Conservation (phyloP, 2,888 invertebrate genomes). For the Sturmia bella region DNA sequence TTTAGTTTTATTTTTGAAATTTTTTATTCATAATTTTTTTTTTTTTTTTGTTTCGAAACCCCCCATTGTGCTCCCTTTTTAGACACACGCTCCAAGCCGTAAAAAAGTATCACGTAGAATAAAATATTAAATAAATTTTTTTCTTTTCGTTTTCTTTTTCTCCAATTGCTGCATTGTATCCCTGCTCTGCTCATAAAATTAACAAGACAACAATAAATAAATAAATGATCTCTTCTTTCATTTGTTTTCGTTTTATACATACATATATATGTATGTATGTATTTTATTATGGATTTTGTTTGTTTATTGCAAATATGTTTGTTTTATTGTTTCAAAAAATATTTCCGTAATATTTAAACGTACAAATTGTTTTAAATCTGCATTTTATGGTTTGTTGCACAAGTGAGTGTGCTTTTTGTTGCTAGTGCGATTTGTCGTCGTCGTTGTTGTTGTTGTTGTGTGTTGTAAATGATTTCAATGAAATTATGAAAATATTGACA, state of each 20-base stretch:
- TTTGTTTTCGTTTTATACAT: background rate
- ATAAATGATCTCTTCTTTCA: conserved; percentile 19
- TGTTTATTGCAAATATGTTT: conserved; percentile 39
- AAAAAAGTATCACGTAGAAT: conserved; percentile 43
- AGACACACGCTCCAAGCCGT: background rate
- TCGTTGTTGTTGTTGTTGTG: conserved; percentile 5
- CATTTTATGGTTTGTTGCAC: conserved; percentile 36
- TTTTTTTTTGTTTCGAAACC: too few species aligned
- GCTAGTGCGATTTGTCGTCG: conserved; percentile 4
- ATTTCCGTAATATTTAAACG: conserved; percentile 68
- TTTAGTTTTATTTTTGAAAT: too few species aligned
- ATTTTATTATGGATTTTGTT: too few species aligned
- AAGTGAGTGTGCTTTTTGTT: too few species aligned
- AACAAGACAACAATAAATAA: conserved; percentile 22
- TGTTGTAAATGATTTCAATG: conserved; percentile 2
- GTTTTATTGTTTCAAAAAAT: conserved; percentile 59
- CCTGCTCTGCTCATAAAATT: conserved; percentile 33
- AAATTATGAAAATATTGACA: background rate
- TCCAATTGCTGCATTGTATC: conserved; percentile 1
- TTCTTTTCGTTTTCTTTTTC: background rate
- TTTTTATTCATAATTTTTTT: too few species aligned
- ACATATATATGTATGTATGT: too few species aligned
- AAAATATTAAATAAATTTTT: conserved; percentile 9
- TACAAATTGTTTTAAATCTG: conserved; percentile 49
- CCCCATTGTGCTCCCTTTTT: background rate